Base-by-base conservation (phyloP, 1,140 invertebrate species). In the Zaprionus capensis region DNA sequence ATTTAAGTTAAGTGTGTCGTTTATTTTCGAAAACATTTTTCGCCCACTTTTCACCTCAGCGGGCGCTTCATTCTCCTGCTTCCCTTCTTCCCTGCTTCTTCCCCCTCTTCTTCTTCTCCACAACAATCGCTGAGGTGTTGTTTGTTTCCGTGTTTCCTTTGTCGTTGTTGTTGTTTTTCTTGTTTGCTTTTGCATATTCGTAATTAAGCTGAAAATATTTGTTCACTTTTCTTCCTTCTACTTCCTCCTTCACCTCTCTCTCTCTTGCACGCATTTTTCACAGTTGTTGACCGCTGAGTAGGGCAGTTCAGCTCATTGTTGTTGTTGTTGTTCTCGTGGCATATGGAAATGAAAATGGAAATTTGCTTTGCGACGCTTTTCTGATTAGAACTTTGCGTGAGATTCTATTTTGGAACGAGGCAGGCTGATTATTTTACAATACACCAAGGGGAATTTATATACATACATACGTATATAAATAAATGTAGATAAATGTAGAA, bases 161-260 rank as follows among this genome's bases (percentile, higher is more conserved):
- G 51, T 67, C 44, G 58, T 51, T 56, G 17, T 56, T 15, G 46
- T 38, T 51, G n/a, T 81, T 71, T 14, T 53, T 51, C 53, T 61
- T 78, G 62, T 76, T 74, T 67, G 74, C 56, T 53, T 68, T 80
- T 46, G 78, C 65, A 64, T 58, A 63, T 31, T 61, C 69, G 80
- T 70, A 84, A 84, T 84, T 84, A 81, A 74, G 78, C 67, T 85
- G 70, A 85, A 85, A 81, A 84, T 85, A 81, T 84, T 74, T 44
- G 51, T 71, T 67, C 53, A 31, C 41, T 62, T 31, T 59, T 24
- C 61, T 17, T 26, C 51, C 49, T 55, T 22, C 56, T 34, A 17
- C 41, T 11, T 49, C 55, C n/a, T 7, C 26, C 15, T 2, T 26
- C 14, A 20, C 2, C 49, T 26, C 24, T 26, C 24, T 26, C 51